Base-by-base conservation (phyloP, 2,888 invertebrate species). In the Zygothrica quintamaculata region DNA sequence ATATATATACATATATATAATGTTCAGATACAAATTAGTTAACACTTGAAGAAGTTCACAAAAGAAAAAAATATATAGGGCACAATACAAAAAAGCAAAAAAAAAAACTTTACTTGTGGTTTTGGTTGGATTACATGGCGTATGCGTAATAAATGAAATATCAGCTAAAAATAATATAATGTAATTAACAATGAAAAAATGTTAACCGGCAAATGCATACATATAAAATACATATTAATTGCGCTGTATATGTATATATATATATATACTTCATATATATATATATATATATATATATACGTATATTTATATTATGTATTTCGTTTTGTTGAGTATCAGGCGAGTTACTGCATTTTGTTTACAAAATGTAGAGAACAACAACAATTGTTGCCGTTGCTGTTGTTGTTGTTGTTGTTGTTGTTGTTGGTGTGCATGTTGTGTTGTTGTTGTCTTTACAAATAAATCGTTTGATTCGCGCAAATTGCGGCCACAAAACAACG, bases 401-500 rank as follows among this genome's bases (percentile, higher is more conserved):
- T n/a, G n/a, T n/a, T n/a, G n/a, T n/a, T n/a, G n/a, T n/a, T 22
- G 42, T 16, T 39, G 39, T 39, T 39, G 16, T 39, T 22, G 18
- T 5, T 50, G 55, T 25, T 59, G 29, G 29, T 47, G 39, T 52
- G 25, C 25, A 42, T 55, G 44, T 60, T 42, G n/a, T n/a, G n/a
- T 11, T 58, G 55, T 42, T 69, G 47, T 69, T 69, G 71, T 58
- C 47, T 58, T 53, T 67, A 72, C 57, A 77, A 77, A 75, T 73
- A 73, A 69, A 69, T 74, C 73, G 75, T 84, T 77, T 77, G 73
- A 84, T 87, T 82, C 84, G 82, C 82, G 84, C 74, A 86, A 86
- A 84, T 84, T 79, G 79, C 74, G 71, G 64, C 65, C 84, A 57
- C 50, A 55, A 67, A 36, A 46, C 16, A 48, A 34, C 59, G 82